These are phyloP conservation scores for Tachuris rubrigastra DNA, from an alignment of 2,113 vertebrate genomes.

Conservation along the genomic window DNA sequence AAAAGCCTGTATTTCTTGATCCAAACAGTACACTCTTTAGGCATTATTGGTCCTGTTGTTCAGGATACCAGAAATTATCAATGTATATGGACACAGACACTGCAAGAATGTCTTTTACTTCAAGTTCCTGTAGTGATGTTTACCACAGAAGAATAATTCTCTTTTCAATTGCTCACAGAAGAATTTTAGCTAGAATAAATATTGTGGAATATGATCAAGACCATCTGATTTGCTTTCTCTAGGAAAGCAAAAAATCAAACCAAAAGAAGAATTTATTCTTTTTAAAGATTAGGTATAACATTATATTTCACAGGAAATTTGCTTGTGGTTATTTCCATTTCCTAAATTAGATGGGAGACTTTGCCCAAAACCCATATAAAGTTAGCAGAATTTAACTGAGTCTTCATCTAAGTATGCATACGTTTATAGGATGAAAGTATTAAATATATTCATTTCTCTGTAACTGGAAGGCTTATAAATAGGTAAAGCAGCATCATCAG, in stretches of 20 bases:
- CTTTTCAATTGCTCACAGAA: not conserved
- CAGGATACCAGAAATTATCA: not conserved
- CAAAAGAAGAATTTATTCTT: not conserved
- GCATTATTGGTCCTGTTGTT: not conserved
- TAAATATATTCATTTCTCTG: not conserved
- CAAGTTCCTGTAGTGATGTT: not conserved
- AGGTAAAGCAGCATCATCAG: not conserved
- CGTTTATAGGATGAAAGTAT: not conserved
- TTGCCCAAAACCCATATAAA: not conserved
- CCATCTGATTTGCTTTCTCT: not conserved
- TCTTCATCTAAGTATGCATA: not conserved
- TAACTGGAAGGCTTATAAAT: not conserved
- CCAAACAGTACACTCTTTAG: not conserved
- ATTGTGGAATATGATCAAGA: not conserved
- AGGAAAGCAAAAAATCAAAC: not conserved
- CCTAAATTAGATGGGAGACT: slow-evolving; percentile 6
- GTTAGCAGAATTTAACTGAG: slow-evolving; percentile 48
- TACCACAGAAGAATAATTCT: not conserved
- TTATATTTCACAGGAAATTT: not conserved
- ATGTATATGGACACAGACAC: not conserved
- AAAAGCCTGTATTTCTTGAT: not conserved
- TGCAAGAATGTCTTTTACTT: not conserved
- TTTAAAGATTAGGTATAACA: not conserved
- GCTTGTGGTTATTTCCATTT: slow-evolving; percentile 14
- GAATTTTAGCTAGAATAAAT: not conserved